A percentile compares a stretch with the other conserved stretches of the same genome.
Evolutionary conservation across 2,113 vertebrate species (phyloP).

Genomic region (Cavia aperea): DNA sequence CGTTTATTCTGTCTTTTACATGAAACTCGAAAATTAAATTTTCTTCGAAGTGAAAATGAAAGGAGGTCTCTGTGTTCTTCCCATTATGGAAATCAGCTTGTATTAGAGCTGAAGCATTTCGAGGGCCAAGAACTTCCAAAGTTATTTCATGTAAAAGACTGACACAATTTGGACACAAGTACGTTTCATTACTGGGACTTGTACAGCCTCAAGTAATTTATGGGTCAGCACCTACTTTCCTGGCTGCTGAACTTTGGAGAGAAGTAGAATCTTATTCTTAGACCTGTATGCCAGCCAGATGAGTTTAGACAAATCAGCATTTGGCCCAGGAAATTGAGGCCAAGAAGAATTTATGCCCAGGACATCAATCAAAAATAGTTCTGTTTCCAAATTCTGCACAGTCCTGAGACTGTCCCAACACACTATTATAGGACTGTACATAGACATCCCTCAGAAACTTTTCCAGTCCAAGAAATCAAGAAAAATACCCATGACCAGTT

Average conservation of each 20-base stretch:
- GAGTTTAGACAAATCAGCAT: conserved; percentile 5
- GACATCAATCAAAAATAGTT: conserved; percentile 50
- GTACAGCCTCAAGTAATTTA: neutral
- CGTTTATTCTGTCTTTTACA: conserved; percentile 15
- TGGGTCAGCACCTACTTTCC: neutral
- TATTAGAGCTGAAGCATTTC: neutral
- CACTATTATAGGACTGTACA: neutral
- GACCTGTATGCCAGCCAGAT: neutral
- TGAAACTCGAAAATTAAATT: conserved; percentile 26
- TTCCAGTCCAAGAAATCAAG: conserved; percentile 16
- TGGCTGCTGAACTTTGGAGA: neutral
- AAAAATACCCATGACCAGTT: conserved; percentile 29
- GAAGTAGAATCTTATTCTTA: conserved; percentile 13
- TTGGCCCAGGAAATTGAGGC: conserved; percentile 8
- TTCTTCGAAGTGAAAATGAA: conserved; percentile 24
- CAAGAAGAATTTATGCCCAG: conserved; percentile 41
- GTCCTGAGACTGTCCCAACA: neutral
- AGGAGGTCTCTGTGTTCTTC: neutral
- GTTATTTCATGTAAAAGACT: neutral
- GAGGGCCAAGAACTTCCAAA: neutral
- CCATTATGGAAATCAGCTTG: neutral
- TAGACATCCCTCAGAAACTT: conserved; percentile 16
- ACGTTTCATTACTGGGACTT: neutral
- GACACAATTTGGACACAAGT: neutral
- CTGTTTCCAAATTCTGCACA: conserved; percentile 31